Base-by-base conservation (phyloP, 2,797 vertebrate species). In the Borostomias antarcticus region DNA sequence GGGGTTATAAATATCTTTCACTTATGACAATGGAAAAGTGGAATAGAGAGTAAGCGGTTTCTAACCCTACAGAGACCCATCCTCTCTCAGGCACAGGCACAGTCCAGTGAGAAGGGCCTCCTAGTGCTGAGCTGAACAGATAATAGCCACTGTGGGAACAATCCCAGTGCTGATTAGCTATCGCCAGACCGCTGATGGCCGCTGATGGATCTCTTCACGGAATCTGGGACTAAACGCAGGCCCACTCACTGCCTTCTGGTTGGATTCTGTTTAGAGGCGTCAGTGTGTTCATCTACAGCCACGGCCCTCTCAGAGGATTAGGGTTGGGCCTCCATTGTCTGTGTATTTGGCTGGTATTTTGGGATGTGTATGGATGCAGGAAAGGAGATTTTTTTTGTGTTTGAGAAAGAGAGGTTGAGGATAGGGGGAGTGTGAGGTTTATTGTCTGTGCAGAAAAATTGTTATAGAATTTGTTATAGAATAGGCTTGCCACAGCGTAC, bases 391-490 rank as follows among this genome's bases (percentile, higher is more conserved):
- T 52, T 19, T 64, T 32, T 23, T 70, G 62, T 58, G 51, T 58
- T 69, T 40, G 40, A 69, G 79, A 67, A 68, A 70, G 29, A 68
- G 56, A 48, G 61, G 17, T 45, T n/a, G 26, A n/a, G 23, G 32
- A 25, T 33, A n/a, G n/a, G 53, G 70, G 71, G 72, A 79, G 54
- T 64, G 58, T 58, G 69, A 65, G 70, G 32, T 81, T 86, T 82
- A 83, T 89, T 82, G 81, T 80, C 58, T 70, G 70, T 77, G 77
- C 68, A 76, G 81, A 78, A 64, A 80, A 88, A 86, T 80, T 62
- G 77, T 53, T n/a, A n/a, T n/a, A n/a, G n/a, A n/a, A 82, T 86
- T 80, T 78, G 76, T 66, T 66, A 65, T 68, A 85, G 74, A 89
- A 86, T 78, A 35, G 58, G 69, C 61, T 75, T 85, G 82, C 84